Conservation (phyloP, 1,140 invertebrate species). For the Psix sp. region DNA sequence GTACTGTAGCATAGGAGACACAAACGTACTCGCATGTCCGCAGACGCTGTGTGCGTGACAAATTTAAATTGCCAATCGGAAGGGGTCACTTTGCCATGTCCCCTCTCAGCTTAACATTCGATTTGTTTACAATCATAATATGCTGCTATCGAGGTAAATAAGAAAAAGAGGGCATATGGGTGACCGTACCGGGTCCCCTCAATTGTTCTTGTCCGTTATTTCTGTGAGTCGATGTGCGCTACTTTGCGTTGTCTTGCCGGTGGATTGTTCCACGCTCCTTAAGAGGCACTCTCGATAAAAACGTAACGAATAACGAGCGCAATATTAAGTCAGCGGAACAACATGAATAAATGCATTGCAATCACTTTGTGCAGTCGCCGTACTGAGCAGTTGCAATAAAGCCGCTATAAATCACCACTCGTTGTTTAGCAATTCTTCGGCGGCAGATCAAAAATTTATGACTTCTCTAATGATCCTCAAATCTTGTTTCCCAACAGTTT, state of each 20-base stretch:
- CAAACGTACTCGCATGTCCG: no score
- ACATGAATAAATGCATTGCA: constrained; percentile 6
- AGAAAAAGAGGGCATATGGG: constrained; percentile 7
- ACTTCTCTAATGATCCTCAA: no score
- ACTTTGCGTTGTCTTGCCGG: not conserved
- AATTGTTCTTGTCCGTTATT: constrained; percentile 26
- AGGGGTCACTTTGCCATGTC: constrained; percentile 10
- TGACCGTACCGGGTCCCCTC: constrained; percentile 10
- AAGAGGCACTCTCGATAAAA: no score
- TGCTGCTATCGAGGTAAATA: constrained; percentile 12
- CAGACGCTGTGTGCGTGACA: no score
- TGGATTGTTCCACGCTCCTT: constrained; percentile 1
- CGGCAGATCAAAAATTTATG: no score
- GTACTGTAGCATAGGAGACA: no score
- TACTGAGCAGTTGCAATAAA: constrained; percentile 2
- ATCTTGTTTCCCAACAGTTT: no score
- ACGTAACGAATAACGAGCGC: not conserved
- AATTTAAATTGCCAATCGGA: not conserved
- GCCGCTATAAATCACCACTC: constrained; percentile 5
- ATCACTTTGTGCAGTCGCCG: not conserved
- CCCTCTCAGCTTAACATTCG: not conserved
- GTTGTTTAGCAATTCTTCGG: not conserved
- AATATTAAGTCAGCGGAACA: not conserved
- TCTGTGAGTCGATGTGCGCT: not conserved
- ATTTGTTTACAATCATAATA: constrained; percentile 35